A percentile compares a stretch with the other conserved stretches of the same genome.
These are phyloP conservation scores for Benitochromis conjunctus DNA, from an alignment of 2,113 vertebrate genomes.

Conservation along the genomic window DNA sequence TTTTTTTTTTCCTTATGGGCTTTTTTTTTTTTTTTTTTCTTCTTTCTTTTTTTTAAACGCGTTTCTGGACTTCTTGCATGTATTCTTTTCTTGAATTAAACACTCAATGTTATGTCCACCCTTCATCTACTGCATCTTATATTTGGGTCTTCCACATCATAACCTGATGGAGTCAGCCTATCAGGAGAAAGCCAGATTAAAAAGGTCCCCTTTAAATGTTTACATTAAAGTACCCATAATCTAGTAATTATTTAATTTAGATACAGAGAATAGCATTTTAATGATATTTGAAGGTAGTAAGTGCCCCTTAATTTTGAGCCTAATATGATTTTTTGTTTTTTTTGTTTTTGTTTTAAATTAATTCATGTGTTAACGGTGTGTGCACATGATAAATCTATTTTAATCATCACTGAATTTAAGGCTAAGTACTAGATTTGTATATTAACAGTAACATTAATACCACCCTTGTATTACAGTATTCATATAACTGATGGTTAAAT, in stretches of 20 bases:
- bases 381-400: background rate
- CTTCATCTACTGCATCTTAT: no score
- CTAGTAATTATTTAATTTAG: background rate
- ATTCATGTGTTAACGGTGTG: background rate
- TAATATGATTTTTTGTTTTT: background rate
- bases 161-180: no score
- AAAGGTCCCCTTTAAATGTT: background rate
- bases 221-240: background rate
- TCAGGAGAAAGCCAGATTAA: no score
- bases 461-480: background rate
- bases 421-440: background rate
- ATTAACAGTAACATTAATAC: background rate
- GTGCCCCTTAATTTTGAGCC: rapidly evolving
- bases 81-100: no score
- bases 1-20: no score
- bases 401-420: background rate
- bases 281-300: background rate
- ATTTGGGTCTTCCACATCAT: no score
- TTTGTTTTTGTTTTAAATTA: background rate
- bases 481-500: background rate
- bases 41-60: no score
- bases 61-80: no score
- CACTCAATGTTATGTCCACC: no score
- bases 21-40: no score
- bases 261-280: background rate